Percentiles rank a stretch among this genome's conserved stretches.
These are phyloP conservation scores for Prochilodus magdalenae DNA, from an alignment of 2,113 vertebrate species.

Conservation along the genomic window DNA sequence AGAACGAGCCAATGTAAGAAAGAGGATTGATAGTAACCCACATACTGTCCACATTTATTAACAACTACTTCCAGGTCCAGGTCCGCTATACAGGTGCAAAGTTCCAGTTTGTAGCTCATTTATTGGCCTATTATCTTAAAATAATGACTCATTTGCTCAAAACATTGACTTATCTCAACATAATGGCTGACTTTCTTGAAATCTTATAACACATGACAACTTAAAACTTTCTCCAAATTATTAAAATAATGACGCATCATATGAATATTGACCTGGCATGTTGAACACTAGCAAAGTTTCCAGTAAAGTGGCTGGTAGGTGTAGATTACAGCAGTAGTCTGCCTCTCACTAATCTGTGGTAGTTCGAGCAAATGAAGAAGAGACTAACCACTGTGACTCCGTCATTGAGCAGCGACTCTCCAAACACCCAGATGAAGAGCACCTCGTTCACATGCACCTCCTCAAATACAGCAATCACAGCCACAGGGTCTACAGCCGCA, in stretches of 20 bases:
- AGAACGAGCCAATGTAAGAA: neutral
- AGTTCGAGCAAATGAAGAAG: neutral
- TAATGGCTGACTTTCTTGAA: too few relatives aligned
- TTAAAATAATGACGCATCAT: too few relatives aligned
- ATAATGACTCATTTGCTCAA: too few relatives aligned
- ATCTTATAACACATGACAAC: too few relatives aligned
- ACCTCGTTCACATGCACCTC: conserved; percentile 98
- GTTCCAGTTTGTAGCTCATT: neutral
- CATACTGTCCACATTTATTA: neutral
- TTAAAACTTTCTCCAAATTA: too few relatives aligned
- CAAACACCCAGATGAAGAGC: conserved; percentile 97
- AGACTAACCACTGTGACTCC: conserved; percentile 93
- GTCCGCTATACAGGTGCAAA: neutral
- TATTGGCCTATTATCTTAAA: too few relatives aligned
- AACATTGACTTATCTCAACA: too few relatives aligned
- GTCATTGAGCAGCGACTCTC: conserved; percentile 96
- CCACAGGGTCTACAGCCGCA: conserved; percentile 94
- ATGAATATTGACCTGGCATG: too few relatives aligned
- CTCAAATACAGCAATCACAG: conserved; percentile 95
- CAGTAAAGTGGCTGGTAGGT: neutral
- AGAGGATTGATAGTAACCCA: neutral
- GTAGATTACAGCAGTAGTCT: neutral
- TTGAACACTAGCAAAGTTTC: neutral
- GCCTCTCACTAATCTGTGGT: neutral
- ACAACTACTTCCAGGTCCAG: neutral